Evolutionary conservation across 92 coral and sea anemone genomes (phyloP), one percentile per base, ranked within the genome.

Genomic region (Actinernus sp.): DNA sequence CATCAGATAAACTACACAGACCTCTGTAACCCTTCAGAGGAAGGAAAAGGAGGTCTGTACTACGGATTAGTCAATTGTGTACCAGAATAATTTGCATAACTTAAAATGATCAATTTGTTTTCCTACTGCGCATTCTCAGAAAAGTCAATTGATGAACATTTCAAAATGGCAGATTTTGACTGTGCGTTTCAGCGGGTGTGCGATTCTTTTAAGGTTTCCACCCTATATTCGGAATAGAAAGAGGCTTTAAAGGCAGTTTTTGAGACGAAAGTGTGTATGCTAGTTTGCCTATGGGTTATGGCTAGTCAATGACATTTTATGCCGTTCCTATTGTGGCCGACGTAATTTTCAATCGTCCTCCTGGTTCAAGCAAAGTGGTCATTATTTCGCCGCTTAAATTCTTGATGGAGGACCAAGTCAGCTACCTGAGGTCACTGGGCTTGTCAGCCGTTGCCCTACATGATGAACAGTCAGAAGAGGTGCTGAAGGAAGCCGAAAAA

Each of bases 341-440:
- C 49, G 33, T 49, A 18, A 25, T 91, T 13, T 40, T 52, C 29
- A 40, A 53, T 13, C 89, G 71, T 17, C 84, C 81, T 26, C 76
- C 52, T 34, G 92, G 71, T 30, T 52, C 83, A 36, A 76, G 84
- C 57, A 86, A 47, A 23, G 43, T 71, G 31, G 45, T 91, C 5
- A 61, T 84, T 10, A 64, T 89, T 31, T 73, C 88, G 18, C 92
- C 86, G 8, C 28, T 90, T 32, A 33, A 60, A 41, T 53, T 85
- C n/a, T 69, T 85, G 52, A 89, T 89, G 88, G 78, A 73, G 43
- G 96, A 89, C 36, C 89, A 85, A 43, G 88, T 71, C 14, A 49
- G 47, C 58, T 74, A 75, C 33, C 48, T 90, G 46, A 49, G 41
- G 8, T 55, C 71, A 13, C 20, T 74, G 3, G 74, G 82, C 31